Base-by-base conservation (phyloP, 2,113 vertebrate species). In the Callospermophilus lateralis region DNA sequence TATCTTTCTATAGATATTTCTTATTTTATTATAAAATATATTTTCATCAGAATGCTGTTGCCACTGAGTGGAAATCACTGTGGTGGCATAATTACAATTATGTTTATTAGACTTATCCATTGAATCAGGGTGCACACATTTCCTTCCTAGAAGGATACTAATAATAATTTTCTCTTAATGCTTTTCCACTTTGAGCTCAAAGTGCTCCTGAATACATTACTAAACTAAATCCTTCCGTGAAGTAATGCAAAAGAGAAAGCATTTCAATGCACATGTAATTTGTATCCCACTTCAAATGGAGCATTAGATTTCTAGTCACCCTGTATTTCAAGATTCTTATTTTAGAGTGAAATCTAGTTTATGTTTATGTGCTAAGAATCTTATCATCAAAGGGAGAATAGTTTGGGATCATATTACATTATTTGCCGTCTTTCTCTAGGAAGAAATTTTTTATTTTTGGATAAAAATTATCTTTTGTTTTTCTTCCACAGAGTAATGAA, bases 151-250 rank as follows among this genome's bases (percentile, higher is more conserved):
- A 90, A 88, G 51, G 67, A 91, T 42, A 68, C 32, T 97, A 90
- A 6, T 80, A 79, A 87, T 67, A 92, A 77, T 93, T 95, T 95
- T 89, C 39, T 89, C 51, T 94, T 95, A 94, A 87, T 95, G 72
- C 13, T 92, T 95, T 97, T 89, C 84, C 48, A 81, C 58, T 94
- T 92, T 92, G 58, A 84, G 55, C 87, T 92, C 67, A 88, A 68
- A 90, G 81, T 74, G 63, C 22, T 96, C 26, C 58, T 80, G 85
- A 89, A 93, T 84, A 74, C 26, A 90, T 92, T 77, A 67, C n/a
- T 24, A 48, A 37, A 63, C 65, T 84, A 65, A 92, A 89, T 94
- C 37, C 39, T 89, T 30, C 37, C 53, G 48, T 92, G 70, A 91
- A 42, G 32, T 39, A 84, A 32, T 84, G 45, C 61, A 95, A 78